A percentile compares a stretch with the other conserved stretches of the same genome.
These are phyloP conservation scores for Lordiphosa andalusiaca DNA, from an alignment of 2,888 invertebrate genomes.

Conservation along the genomic window DNA sequence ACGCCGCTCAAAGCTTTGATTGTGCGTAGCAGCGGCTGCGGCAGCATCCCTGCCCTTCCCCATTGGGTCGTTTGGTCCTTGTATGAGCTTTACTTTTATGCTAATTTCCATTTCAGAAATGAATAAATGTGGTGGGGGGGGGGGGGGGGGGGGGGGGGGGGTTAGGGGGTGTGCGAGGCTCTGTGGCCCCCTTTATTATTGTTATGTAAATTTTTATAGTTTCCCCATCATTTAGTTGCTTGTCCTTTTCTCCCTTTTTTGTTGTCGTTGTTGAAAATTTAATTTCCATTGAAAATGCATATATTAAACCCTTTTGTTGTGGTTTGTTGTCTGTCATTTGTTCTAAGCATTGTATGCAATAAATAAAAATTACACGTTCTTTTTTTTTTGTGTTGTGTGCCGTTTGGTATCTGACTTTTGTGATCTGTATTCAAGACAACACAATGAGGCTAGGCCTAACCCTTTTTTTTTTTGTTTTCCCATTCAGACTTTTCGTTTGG, in stretches of 20 bases:
- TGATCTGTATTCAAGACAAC: slow-evolving; percentile 48
- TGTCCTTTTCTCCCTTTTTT: slow-evolving; percentile 7
- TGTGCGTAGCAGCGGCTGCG: slow-evolving; percentile 40
- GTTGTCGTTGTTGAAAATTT: slow-evolving; percentile 57
- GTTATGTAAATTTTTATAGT: slow-evolving; percentile 74
- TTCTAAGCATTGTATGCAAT: slow-evolving; percentile 74
- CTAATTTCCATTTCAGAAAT: slow-evolving; percentile 60
- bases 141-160: background rate
- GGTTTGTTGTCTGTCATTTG: slow-evolving; percentile 71
- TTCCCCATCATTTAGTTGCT: slow-evolving; percentile 70
- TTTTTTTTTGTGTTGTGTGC: slow-evolving; percentile 6
- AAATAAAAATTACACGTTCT: slow-evolving; percentile 74
- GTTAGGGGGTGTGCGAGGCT: slow-evolving; percentile 1
- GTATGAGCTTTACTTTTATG: slow-evolving; percentile 63
- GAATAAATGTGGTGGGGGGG: slow-evolving; percentile 55
- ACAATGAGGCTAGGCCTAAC: slow-evolving; percentile 28
- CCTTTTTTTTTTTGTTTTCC: slow-evolving; percentile 14
- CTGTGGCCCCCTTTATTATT: slow-evolving; percentile 58
- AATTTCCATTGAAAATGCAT: slow-evolving; percentile 60
- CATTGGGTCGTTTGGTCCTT: slow-evolving; percentile 1
- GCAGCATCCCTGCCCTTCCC: slow-evolving; percentile 10
- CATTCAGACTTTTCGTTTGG: background rate
- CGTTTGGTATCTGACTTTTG: slow-evolving; percentile 47
- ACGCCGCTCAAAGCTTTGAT: slow-evolving; percentile 50
- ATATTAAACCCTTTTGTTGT: slow-evolving; percentile 26